Percentiles rank a stretch among this genome's conserved stretches.
These are phyloP conservation scores for Heptranchias perlo DNA, from an alignment of 2,113 vertebrate species.

Conservation along the genomic window DNA sequence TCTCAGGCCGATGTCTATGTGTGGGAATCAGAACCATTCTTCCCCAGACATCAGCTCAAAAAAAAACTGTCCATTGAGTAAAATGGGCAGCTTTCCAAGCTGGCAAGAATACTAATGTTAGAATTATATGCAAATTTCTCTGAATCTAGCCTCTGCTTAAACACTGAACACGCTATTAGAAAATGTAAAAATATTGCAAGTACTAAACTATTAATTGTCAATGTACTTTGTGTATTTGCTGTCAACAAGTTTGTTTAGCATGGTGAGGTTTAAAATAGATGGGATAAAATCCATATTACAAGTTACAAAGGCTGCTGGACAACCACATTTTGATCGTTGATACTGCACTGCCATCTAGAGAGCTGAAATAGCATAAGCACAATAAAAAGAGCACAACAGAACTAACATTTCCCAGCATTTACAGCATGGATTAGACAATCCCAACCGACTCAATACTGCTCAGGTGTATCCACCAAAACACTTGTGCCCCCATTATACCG, in stretches of 20 bases:
- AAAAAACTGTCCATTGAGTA: neutral
- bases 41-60: neutral
- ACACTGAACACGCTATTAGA: neutral
- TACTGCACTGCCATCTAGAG: constrained; percentile 28
- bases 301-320: no score
- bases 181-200: neutral
- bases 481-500: neutral
- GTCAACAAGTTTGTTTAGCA: neutral
- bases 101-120: neutral
- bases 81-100: neutral
- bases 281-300: neutral
- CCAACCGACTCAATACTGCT: neutral
- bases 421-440: neutral
- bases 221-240: neutral
- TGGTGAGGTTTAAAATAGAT: neutral
- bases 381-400: neutral
- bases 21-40: neutral
- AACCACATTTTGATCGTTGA: neutral
- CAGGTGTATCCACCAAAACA: neutral
- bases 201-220: neutral
- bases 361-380: neutral
- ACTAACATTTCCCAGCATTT: neutral
- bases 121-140: neutral
- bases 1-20: neutral
- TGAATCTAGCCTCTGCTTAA: neutral